These are phyloP conservation scores for Cyaniris semiargus DNA, from an alignment of 2,888 invertebrate genomes.

Conservation along the genomic window DNA sequence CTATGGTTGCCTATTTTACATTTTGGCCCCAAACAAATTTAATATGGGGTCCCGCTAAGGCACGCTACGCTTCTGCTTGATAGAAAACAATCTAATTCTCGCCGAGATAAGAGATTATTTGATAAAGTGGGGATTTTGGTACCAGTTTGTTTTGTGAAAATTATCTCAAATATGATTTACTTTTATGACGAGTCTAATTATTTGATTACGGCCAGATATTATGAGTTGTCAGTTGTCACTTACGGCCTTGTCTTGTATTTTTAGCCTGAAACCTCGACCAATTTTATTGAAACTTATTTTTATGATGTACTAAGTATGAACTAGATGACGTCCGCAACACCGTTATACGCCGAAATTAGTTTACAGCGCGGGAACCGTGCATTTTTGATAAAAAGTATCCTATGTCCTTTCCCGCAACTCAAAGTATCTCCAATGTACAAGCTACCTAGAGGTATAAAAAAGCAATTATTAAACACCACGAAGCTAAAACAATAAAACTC, in stretches of 20 bases:
- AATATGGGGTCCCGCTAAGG: too few relatives aligned
- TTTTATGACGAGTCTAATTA: not conserved
- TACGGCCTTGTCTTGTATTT: not conserved
- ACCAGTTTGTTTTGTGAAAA: constrained; percentile 6
- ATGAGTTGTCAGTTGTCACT: not conserved
- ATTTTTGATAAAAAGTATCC: too few relatives aligned
- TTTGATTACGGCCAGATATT: constrained; percentile 5
- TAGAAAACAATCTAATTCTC: not conserved
- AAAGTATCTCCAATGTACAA: not conserved
- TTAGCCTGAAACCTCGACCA: not conserved
- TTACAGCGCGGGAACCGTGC: too few relatives aligned
- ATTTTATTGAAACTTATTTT: not conserved
- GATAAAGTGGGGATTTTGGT: constrained; percentile 8
- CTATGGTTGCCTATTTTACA: too few relatives aligned
- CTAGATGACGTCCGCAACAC: too few relatives aligned
- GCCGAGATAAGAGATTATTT: not conserved
- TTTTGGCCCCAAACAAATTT: too few relatives aligned
- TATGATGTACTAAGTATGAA: too few relatives aligned
- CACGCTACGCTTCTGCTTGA: too few relatives aligned
- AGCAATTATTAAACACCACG: not conserved
- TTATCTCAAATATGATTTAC: not conserved
- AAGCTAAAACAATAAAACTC: constrained; percentile 5
- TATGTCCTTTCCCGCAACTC: too few relatives aligned
- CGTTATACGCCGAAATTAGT: too few relatives aligned
- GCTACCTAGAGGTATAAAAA: not conserved